These are phyloP conservation scores for Apogon hyalosoma DNA, from an alignment of 2,797 vertebrate species.

Conservation along the genomic window DNA sequence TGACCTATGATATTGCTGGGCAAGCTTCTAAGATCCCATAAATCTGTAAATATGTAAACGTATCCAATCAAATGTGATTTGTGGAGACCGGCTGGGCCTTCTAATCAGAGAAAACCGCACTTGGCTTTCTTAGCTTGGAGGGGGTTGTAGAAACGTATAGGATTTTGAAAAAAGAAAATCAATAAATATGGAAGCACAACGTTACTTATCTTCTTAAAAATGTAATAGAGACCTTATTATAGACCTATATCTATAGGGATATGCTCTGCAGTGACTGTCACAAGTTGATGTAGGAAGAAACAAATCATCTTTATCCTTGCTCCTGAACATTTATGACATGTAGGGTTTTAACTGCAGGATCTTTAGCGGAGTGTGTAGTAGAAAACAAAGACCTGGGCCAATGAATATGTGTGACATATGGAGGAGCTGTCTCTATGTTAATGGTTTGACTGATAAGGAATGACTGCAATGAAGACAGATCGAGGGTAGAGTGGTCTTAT, in stretches of 20 bases:
- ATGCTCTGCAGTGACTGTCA: neutral
- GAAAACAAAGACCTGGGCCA: neutral
- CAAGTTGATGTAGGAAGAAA: neutral
- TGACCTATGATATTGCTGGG: conserved; percentile 4
- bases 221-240: neutral
- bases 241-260: neutral
- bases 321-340: neutral
- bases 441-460: conserved; percentile 13
- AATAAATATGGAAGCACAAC: neutral
- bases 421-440: conserved; percentile 6
- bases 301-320: neutral
- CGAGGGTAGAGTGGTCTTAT: conserved; percentile 3
- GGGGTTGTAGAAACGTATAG: neutral
- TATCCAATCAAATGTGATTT: conserved; percentile 11
- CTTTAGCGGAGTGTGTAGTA: neutral
- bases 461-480: conserved; percentile 15
- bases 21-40: conserved; percentile 10
- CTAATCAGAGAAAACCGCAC: conserved; percentile 6
- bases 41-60: neutral
- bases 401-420: conserved; percentile 23
- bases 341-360: conserved; percentile 2
- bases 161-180: neutral
- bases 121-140: conserved; percentile 7
- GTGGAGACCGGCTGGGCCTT: conserved; percentile 5
- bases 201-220: neutral